Percentiles rank a stretch among this genome's conserved stretches.
phyloP scores from a whole-genome alignment of 2,888 invertebrate species.

The Sericinus montela region DNA sequence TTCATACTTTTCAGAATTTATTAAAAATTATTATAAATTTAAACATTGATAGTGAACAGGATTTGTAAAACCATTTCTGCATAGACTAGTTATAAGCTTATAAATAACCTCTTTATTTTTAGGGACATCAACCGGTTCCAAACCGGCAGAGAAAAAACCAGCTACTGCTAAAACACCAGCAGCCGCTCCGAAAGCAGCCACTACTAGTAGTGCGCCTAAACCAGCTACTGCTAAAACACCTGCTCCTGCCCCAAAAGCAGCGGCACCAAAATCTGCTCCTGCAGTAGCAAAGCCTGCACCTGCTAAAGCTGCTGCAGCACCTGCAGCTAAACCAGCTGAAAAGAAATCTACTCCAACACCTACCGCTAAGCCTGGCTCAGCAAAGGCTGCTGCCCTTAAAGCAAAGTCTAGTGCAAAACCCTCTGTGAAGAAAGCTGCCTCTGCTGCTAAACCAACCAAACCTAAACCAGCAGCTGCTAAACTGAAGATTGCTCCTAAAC shows the following conservation, averaged over 20 bases:
- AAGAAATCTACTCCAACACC: slow-evolving; percentile 60
- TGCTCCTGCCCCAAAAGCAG: slow-evolving; percentile 64
- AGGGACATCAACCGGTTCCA: slow-evolving; percentile 62
- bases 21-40: no score
- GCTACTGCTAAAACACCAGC: slow-evolving; percentile 66
- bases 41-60: no score
- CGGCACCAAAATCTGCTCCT: slow-evolving; percentile 62
- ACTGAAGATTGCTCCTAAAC: slow-evolving; percentile 74
- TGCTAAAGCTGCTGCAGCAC: slow-evolving; percentile 60
- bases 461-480: slow-evolving; percentile 73
- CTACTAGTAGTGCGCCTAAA: slow-evolving; percentile 49
- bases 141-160: slow-evolving; percentile 69
- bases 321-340: slow-evolving; percentile 58
- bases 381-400: slow-evolving; percentile 72
- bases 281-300: slow-evolving; percentile 71
- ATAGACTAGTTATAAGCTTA: no score
- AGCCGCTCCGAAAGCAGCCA: slow-evolving; percentile 52
- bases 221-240: slow-evolving; percentile 61
- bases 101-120: slow-evolving; percentile 14
- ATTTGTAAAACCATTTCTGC: no score
- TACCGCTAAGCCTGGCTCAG: slow-evolving; percentile 74
- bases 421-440: slow-evolving; percentile 72
- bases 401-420: slow-evolving; percentile 73
- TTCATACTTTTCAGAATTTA: no score
- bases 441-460: slow-evolving; percentile 66